These are phyloP conservation scores for Eurypyga helias DNA, from an alignment of 2,113 vertebrate genomes.

Conservation along the genomic window DNA sequence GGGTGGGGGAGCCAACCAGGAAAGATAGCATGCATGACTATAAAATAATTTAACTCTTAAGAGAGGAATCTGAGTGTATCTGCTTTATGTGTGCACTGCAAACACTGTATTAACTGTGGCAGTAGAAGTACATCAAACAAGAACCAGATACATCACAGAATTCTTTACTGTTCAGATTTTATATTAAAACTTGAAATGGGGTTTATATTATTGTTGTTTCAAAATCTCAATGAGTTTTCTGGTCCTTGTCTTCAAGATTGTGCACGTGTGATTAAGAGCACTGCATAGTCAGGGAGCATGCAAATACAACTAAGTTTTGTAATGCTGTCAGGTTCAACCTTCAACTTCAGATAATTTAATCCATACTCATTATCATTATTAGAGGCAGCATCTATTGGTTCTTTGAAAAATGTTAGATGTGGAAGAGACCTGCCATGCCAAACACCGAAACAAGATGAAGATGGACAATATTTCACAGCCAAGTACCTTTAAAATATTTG, in stretches of 20 bases:
- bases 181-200: conserved; percentile 39
- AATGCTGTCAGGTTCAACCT: neutral
- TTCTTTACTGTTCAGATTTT: conserved; percentile 47
- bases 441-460: neutral
- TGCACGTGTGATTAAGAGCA: neutral
- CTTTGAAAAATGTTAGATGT: neutral
- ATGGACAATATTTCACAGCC: neutral
- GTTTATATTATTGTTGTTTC: conserved; percentile 38
- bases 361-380: neutral
- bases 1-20: neutral
- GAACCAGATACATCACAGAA: conserved; percentile 66
- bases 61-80: conserved; percentile 10
- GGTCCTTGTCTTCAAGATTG: conserved; percentile 25
- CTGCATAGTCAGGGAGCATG: neutral
- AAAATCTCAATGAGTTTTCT: conserved; percentile 39
- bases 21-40: conserved; percentile 11
- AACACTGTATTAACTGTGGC: conserved; percentile 61
- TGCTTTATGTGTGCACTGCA: conserved; percentile 50
- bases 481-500: neutral
- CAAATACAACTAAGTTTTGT: neutral
- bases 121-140: conserved; percentile 69
- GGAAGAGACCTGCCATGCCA: neutral
- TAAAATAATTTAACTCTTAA: conserved; percentile 49
- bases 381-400: neutral
- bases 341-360: neutral